phyloP scores from a whole-genome alignment of 2,888 invertebrate genomes.

The Priocnemis perturbator region DNA sequence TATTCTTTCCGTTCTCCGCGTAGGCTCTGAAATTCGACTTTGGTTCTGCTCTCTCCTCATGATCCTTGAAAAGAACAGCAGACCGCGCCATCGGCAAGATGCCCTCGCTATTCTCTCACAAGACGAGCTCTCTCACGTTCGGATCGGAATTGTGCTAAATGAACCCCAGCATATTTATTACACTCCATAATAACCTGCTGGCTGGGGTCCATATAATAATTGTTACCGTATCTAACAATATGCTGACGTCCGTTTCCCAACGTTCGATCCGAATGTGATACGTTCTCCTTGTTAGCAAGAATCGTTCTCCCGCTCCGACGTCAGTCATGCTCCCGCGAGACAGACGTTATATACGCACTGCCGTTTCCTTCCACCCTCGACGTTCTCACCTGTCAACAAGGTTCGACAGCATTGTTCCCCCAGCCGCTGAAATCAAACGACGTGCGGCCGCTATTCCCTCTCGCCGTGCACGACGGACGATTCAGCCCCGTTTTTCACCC shows the following conservation, averaged over 20 bases:
- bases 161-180: too few relatives aligned
- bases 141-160: too few relatives aligned
- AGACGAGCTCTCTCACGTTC: too few relatives aligned
- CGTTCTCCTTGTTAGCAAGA: too few relatives aligned
- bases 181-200: too few relatives aligned
- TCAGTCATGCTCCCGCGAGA: slow-evolving; percentile 10
- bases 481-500: not conserved
- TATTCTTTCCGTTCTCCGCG: slow-evolving; percentile 1
- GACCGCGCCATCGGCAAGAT: not conserved
- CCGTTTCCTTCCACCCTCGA: not conserved
- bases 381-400: not conserved
- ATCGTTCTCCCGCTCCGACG: slow-evolving; percentile 19
- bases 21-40: slow-evolving; percentile 43
- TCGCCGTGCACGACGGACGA: not conserved
- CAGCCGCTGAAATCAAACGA: not conserved
- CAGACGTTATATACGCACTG: too few relatives aligned
- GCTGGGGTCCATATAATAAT: too few relatives aligned
- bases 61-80: slow-evolving; percentile 43
- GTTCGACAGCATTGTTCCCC: not conserved
- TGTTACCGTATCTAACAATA: too few relatives aligned
- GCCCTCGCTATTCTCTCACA: not conserved
- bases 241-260: too few relatives aligned
- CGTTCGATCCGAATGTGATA: too few relatives aligned
- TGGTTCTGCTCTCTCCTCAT: slow-evolving; percentile 41
- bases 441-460: not conserved